These are phyloP conservation scores for Hyperoplus lanceolatus DNA, from an alignment of 2,797 vertebrate species.

Conservation along the genomic window DNA sequence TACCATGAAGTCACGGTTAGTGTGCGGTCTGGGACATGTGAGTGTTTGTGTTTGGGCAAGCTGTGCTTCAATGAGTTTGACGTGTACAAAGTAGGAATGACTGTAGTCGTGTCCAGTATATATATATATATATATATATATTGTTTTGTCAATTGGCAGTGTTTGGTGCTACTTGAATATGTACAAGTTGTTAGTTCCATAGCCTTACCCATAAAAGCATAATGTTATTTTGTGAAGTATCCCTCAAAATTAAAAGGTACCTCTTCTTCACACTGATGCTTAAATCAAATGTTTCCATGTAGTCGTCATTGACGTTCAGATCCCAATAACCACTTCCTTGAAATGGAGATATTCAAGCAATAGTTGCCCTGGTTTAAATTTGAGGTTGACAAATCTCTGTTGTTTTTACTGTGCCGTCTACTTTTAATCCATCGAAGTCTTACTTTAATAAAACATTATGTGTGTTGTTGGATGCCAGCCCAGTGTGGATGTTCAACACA, in stretches of 20 bases:
- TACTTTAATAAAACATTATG: conserved; percentile 10
- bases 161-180: conserved; percentile 1
- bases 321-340: neutral
- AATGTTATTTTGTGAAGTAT: neutral
- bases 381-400: neutral
- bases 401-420: neutral
- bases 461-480: conserved; percentile 4
- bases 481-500: neutral
- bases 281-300: neutral
- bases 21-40: conserved; percentile 35
- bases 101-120: neutral
- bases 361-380: neutral
- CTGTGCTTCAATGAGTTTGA: conserved; percentile 27
- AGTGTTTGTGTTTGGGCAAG: conserved; percentile 42
- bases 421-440: neutral
- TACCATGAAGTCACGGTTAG: conserved; percentile 22
- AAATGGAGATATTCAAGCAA: neutral
- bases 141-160: neutral
- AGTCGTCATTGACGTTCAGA: neutral
- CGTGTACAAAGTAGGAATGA: neutral
- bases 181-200: neutral
- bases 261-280: neutral
- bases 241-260: neutral
- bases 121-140: neutral
- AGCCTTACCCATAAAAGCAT: no score